Evolutionary conservation across 2,113 vertebrate species (phyloP).

Genomic region (Notarius quadriscutis): DNA sequence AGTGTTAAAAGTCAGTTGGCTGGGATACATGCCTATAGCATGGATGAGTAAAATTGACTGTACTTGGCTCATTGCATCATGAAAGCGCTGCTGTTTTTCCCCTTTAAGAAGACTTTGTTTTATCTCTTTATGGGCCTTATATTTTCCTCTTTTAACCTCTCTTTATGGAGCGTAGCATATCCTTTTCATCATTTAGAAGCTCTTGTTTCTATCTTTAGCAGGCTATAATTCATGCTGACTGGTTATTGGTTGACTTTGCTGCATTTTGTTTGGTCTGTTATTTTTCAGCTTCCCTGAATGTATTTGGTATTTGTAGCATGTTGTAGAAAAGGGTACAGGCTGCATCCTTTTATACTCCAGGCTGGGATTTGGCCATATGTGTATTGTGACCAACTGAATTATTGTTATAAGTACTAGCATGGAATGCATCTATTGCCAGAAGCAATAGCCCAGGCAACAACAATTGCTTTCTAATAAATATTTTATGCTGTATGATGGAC

Average conservation of each 20-base stretch:
- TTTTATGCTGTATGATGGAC: conserved; percentile 1
- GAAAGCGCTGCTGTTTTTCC: background rate
- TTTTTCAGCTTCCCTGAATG: background rate
- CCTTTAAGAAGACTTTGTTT: background rate
- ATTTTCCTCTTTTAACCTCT: background rate
- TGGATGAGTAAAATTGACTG: background rate
- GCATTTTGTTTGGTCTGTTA: background rate
- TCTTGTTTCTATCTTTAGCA: conserved; percentile 4
- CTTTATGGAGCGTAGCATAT: background rate
- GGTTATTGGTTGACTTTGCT: background rate
- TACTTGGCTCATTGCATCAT: background rate
- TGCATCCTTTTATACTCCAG: conserved; percentile 6
- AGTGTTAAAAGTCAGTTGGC: background rate
- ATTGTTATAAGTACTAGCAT: conserved; percentile 7
- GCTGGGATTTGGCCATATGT: conserved; percentile 2
- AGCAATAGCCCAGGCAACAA: background rate
- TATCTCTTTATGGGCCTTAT: background rate
- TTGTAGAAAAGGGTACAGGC: background rate
- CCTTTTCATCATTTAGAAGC: background rate
- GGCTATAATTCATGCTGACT: background rate
- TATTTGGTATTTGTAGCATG: conserved; percentile 1
- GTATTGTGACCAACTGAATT: conserved; percentile 6
- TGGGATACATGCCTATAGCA: background rate
- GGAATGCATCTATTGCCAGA: background rate
- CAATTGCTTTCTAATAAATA: conserved; percentile 13